Percentiles rank a stretch among this genome's conserved stretches.
These are phyloP conservation scores for Syngnathus rostellatus DNA, from an alignment of 2,797 vertebrate species.

Conservation along the genomic window DNA sequence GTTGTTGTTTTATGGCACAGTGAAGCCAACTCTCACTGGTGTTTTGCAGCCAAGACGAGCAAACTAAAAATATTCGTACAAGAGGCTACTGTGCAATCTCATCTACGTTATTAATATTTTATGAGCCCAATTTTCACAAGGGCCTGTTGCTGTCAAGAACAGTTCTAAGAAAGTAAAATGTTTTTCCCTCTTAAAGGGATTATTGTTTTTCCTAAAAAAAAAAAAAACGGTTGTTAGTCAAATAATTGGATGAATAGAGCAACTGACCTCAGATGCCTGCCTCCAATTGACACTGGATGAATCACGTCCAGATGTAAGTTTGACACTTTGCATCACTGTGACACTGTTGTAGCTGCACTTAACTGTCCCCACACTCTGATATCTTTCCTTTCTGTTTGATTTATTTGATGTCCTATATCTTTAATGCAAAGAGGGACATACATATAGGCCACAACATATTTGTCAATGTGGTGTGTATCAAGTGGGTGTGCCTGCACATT, in stretches of 20 bases:
- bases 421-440: background rate
- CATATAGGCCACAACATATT: background rate
- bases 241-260: conserved; percentile 24
- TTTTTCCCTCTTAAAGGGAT: conserved; percentile 21
- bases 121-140: background rate
- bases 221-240: conserved; percentile 1
- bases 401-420: too few relatives aligned
- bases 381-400: too few relatives aligned
- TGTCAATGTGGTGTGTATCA: background rate
- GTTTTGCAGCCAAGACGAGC: background rate
- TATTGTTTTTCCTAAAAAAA: background rate
- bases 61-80: background rate
- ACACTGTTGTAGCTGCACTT: background rate
- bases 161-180: background rate
- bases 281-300: background rate
- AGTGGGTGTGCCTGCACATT: background rate
- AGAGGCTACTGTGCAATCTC: background rate
- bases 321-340: conserved; percentile 16
- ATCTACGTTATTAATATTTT: background rate
- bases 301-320: conserved; percentile 15
- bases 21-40: background rate
- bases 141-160: background rate
- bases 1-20: background rate
- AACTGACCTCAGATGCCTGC: conserved; percentile 26
- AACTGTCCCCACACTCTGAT: too few relatives aligned